Evolutionary conservation across 2,888 invertebrate species (phyloP).

Genomic region (Deilephila elpenor): DNA sequence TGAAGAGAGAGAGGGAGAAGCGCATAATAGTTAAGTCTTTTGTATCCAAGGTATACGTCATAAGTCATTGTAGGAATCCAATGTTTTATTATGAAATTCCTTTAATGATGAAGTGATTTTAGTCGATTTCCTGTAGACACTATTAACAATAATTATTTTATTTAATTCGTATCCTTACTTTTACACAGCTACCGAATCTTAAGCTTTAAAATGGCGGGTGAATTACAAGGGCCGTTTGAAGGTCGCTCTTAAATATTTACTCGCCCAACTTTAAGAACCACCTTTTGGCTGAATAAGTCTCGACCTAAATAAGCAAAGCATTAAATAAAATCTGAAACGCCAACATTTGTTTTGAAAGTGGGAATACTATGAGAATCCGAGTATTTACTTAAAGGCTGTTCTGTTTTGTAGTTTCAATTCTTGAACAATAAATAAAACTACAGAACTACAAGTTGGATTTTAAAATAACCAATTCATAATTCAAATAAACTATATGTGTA

Average conservation of each 20-base stretch:
- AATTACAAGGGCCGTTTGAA: conserved; percentile 19
- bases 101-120: too few species aligned
- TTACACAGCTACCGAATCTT: neutral
- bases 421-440: neutral
- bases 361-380: neutral
- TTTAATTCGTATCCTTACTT: neutral
- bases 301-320: conserved; percentile 65
- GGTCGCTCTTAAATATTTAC: conserved; percentile 31
- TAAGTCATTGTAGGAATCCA: too few species aligned
- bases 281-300: conserved; percentile 48
- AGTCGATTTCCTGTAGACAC: too few species aligned
- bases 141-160: neutral
- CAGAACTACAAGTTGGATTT: too few species aligned
- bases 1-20: too few species aligned
- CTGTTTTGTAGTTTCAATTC: neutral
- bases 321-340: conserved; percentile 65
- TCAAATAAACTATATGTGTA: too few species aligned
- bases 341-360: conserved; percentile 42
- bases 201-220: neutral
- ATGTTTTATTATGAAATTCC: too few species aligned
- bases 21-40: too few species aligned
- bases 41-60: too few species aligned
- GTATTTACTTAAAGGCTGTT: neutral
- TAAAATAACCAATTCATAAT: too few species aligned
- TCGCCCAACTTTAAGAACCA: conserved; percentile 40